Evolutionary conservation across 2,113 vertebrate species (phyloP), one percentile per base, ranked within the genome.

Genomic region (Paramisgurnus dabryanus): DNA sequence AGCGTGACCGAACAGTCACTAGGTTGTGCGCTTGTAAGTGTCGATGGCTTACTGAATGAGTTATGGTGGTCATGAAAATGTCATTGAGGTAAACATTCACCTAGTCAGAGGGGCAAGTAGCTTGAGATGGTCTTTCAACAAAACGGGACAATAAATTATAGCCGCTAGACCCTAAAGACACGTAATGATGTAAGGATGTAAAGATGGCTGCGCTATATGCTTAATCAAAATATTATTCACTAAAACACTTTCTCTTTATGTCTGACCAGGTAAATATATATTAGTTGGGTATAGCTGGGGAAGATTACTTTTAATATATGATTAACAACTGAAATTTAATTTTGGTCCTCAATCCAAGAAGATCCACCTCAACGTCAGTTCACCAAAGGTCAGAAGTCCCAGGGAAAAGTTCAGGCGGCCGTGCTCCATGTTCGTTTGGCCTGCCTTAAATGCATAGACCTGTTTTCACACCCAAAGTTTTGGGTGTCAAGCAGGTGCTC

Each of bases 41-140:
- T 47, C 40, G 58, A 75, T 75, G 63, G 47, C 47, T 77, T 34
- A 47, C 61, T 66, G 63, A 77, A 61, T 77, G 85, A 84, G 80
- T 85, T 87, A 76, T 75, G 50, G 79, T 66, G 73, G 84, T 85
- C 70, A 78, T 75, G 57, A 83, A 88, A 69, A 80, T 87, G 87
- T 88, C 80, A 79, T 45, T 78, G 86, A 83, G 86, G 84, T 80
- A 86, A 86, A 78, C 79, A 82, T 85, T 83, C 72, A 61, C 55
- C 58, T 69, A 61, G 63, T 22, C 22, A 47, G 11, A 9, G 60
- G 55, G 64, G n/a, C 63, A 58, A 11, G 64, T 34, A 77, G 13
- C 80, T 17, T 15, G 5, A 76, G 53, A 39, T 64, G 50, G n/a
- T 58, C 67, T 70, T 75, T 75, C n/a, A 50, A 73, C 45, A 53